A percentile compares a stretch with the other conserved stretches of the same genome.
phyloP scores from a whole-genome alignment of 1,140 invertebrate genomes.

The Camponotus vicinus region DNA sequence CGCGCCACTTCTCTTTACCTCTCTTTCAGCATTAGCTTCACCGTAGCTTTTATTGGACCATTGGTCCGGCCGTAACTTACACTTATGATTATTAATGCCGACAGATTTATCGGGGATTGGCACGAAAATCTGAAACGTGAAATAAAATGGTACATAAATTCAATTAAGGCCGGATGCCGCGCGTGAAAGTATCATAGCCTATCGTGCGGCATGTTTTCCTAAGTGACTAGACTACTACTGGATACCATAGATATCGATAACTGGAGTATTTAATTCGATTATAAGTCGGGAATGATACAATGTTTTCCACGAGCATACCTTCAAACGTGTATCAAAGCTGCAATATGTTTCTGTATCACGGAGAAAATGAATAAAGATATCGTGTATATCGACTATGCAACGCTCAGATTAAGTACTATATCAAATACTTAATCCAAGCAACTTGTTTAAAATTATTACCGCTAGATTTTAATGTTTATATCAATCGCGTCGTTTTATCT shows the following conservation, averaged over 20 bases:
- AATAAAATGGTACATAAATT: slow-evolving; percentile 81
- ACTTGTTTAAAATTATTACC: not conserved
- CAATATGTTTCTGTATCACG: not conserved
- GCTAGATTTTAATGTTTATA: not conserved
- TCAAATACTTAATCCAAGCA: slow-evolving; percentile 7
- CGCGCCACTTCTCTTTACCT: slow-evolving; percentile 44
- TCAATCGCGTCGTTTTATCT: not conserved
- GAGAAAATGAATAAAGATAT: slow-evolving; percentile 20
- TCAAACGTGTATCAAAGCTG: slow-evolving; percentile 1
- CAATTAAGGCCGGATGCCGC: slow-evolving; percentile 62
- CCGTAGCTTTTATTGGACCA: slow-evolving; percentile 82
- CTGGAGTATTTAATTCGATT: slow-evolving; percentile 48
- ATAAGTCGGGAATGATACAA: slow-evolving; percentile 43
- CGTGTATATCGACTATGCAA: not conserved
- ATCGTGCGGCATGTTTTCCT: slow-evolving; percentile 16
- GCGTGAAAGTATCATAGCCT: slow-evolving; percentile 51
- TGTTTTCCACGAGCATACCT: slow-evolving; percentile 4
- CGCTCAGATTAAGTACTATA: slow-evolving; percentile 11
- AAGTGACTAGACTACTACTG: slow-evolving; percentile 22
- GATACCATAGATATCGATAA: slow-evolving; percentile 47
- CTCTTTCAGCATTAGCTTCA: slow-evolving; percentile 77
- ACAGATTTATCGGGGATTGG: slow-evolving; percentile 83
- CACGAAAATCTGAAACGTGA: slow-evolving; percentile 77
- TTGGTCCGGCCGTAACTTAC: slow-evolving; percentile 80
- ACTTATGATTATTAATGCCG: slow-evolving; percentile 84